A percentile compares a stretch with the other conserved stretches of the same genome.
These are phyloP conservation scores for Brienomyrus longianalis DNA, from an alignment of 2,113 vertebrate species.

Conservation along the genomic window DNA sequence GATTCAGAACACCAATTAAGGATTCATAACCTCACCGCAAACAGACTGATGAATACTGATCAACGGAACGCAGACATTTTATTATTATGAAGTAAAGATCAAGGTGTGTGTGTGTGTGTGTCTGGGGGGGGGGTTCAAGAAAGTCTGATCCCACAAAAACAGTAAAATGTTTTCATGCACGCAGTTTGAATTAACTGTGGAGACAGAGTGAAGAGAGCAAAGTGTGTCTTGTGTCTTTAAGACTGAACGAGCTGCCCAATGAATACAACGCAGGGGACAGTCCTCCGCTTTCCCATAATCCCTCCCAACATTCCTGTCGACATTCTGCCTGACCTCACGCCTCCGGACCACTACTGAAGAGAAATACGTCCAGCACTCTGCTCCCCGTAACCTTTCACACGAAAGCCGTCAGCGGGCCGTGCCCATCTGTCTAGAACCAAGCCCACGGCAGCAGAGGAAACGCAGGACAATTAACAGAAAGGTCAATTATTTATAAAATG, in stretches of 20 bases:
- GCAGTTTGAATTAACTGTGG: not conserved
- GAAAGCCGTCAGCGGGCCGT: not conserved
- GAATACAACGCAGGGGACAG: conserved; percentile 53
- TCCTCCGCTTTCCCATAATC: conserved; percentile 56
- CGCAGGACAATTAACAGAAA: not conserved
- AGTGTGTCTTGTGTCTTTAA: not conserved
- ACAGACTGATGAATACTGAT: conserved; percentile 39
- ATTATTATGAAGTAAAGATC: conserved; percentile 49
- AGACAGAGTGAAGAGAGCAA: not conserved
- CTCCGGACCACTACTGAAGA: conserved; percentile 40
- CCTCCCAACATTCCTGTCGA: conserved; percentile 30
- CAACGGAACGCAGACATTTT: conserved; percentile 55
- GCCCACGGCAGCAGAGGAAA: not conserved
- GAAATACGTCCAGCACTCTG: conserved; percentile 19
- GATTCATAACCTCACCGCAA: not conserved
- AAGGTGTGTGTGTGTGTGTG: conserved; percentile 14
- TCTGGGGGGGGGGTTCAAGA: not conserved
- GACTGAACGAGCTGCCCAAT: conserved; percentile 59
- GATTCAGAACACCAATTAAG: not conserved
- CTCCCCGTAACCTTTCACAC: not conserved
- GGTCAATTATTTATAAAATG: conserved; percentile 5
- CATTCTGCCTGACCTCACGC: conserved; percentile 55
- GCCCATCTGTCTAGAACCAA: not conserved
- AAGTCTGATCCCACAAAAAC: not conserved
- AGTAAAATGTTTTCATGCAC: not conserved